Evolutionary conservation across 2,888 invertebrate genomes (phyloP).

Genomic region (Ectropis crepuscularia): DNA sequence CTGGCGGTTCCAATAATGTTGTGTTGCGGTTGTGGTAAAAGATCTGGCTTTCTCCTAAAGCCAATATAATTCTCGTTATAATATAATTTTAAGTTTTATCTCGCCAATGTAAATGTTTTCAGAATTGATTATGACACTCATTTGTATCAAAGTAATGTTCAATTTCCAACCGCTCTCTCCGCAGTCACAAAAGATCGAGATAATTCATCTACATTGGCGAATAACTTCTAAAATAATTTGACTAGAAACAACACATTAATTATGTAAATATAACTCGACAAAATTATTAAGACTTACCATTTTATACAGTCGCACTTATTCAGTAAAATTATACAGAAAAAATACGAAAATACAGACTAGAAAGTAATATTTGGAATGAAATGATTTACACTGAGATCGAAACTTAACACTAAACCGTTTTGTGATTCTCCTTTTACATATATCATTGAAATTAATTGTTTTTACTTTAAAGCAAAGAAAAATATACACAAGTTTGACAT

Average conservation of each 20-base stretch:
- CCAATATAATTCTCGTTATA: slow-evolving; percentile 80
- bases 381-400: slow-evolving; percentile 55
- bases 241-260: slow-evolving; percentile 77
- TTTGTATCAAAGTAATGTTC: too few species aligned
- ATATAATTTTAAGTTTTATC: slow-evolving; percentile 60
- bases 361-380: slow-evolving; percentile 54
- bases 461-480: not conserved
- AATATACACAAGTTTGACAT: not conserved
- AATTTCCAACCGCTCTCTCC: not conserved
- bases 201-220: slow-evolving; percentile 65
- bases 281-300: slow-evolving; percentile 60
- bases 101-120: slow-evolving; percentile 65
- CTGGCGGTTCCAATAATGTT: slow-evolving; percentile 43
- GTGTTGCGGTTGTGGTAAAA: slow-evolving; percentile 60
- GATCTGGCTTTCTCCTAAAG: slow-evolving; percentile 78
- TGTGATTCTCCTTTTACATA: not conserved
- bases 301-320: slow-evolving; percentile 75
- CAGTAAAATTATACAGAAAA: slow-evolving; percentile 42
- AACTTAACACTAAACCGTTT: slow-evolving; percentile 32
- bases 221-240: slow-evolving; percentile 72
- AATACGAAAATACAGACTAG: slow-evolving; percentile 46
- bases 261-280: slow-evolving; percentile 59
- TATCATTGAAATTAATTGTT: not conserved
- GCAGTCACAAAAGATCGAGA: slow-evolving; percentile 39
- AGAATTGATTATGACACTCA: not conserved